Conservation (phyloP, 1,140 invertebrate genomes). For the Rhyacophila brunnea region DNA sequence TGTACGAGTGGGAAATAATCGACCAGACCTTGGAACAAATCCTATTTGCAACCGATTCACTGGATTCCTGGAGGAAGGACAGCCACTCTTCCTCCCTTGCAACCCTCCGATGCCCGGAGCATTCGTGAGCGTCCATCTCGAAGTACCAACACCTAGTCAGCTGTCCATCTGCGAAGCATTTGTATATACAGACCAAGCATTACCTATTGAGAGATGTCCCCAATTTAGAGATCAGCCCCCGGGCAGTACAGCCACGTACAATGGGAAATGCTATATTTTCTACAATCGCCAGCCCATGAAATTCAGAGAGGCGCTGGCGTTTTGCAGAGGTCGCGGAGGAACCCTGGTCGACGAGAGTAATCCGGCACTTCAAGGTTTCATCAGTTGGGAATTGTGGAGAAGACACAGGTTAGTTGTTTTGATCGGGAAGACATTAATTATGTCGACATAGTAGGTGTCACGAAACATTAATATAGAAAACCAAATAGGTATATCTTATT, state of each 20-base stretch:
- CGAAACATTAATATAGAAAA: too few relatives aligned
- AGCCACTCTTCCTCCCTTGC: slow-evolving; percentile 88
- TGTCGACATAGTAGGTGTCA: too few relatives aligned
- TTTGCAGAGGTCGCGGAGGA: slow-evolving; percentile 78
- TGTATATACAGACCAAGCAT: slow-evolving; percentile 91
- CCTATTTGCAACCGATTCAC: slow-evolving; percentile 90
- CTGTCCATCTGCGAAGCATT: slow-evolving; percentile 94
- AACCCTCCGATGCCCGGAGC: slow-evolving; percentile 94
- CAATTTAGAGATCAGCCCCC: slow-evolving; percentile 90
- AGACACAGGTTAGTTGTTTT: slow-evolving; percentile 66
- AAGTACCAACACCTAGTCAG: slow-evolving; percentile 67
- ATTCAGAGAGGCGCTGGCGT: slow-evolving; percentile 77
- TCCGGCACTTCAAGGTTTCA: slow-evolving; percentile 90
- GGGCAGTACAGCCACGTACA: slow-evolving; percentile 89
- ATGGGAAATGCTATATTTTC: slow-evolving; percentile 95
- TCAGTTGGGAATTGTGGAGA: slow-evolving; percentile 92
- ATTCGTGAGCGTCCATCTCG: slow-evolving; percentile 89
- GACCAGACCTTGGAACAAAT: slow-evolving; percentile 90
- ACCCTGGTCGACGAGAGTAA: slow-evolving; percentile 90
- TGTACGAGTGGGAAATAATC: slow-evolving; percentile 89
- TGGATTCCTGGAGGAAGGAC: slow-evolving; percentile 82
- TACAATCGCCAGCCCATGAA: slow-evolving; percentile 84
- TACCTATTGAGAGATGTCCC: slow-evolving; percentile 90
- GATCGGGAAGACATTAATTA: background rate
- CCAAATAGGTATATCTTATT: too few relatives aligned